Base-by-base conservation (phyloP, 2,888 invertebrate genomes). In the Prenolepis imparis region DNA sequence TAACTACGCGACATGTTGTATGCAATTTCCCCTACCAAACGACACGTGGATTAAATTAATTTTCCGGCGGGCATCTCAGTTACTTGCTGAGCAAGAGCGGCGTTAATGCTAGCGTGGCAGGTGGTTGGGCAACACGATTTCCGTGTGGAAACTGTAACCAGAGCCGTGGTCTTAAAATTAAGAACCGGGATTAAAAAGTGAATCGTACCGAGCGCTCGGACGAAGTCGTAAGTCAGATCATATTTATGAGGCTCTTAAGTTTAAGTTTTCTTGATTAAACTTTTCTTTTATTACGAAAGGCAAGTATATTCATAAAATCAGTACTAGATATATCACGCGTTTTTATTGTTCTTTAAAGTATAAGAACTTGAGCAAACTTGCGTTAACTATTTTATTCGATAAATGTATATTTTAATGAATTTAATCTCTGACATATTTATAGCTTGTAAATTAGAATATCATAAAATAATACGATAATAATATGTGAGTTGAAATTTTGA, bases 1-100 rank as follows among this genome's bases (percentile, higher is more conserved):
- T 41, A 73, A 86, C 77, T 63, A 52, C 41, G 77, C 81, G 75
- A 81, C 81, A 81, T 72, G 63, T 55, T 63, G 63, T 55, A 21
- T 64, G 63, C 70, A 59, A 70, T 70, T 81, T 77, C 64, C 80
- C 72, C 75, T 78, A 80, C 85, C 72, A 84, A 52, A 64, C 52
- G 87, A 85, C 87, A 84, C 83, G 87, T 73, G 82, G 84, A 82
- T 89, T 87, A 89, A 89, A 89, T 89, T 89, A 89, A 89, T 89
- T 89, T 85, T 82, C 73, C 86, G 89, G 75, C 75, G 73, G 80
- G 82, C 83, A 83, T 74, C 83, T 81, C 48, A 67, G 81, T 84
- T 82, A 85, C 85, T 88, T 81, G 81, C 72, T n/a, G 48, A n/a
- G 59, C 59, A 44, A 80, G 73, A 80, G 78, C 59, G 59, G 73